These are phyloP conservation scores for Anser cygnoides DNA, from an alignment of 2,113 vertebrate genomes.

Conservation along the genomic window DNA sequence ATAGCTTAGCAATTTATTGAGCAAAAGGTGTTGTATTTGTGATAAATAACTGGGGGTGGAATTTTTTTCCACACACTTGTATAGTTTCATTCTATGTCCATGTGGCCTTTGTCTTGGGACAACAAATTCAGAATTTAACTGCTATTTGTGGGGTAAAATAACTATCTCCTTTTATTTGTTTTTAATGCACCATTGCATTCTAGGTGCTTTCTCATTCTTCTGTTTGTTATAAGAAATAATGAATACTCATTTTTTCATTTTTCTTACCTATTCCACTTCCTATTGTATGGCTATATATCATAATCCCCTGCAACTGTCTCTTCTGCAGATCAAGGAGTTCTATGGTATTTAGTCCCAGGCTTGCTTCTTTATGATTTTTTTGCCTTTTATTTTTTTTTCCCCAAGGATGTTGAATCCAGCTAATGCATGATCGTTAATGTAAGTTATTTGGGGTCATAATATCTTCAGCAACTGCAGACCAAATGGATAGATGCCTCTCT, in stretches of 20 bases:
- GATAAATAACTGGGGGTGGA: background rate
- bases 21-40: background rate
- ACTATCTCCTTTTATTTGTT: background rate
- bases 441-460: fast-evolving
- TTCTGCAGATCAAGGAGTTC: background rate
- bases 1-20: background rate
- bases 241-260: background rate
- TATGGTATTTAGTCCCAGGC: background rate
- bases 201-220: background rate
- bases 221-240: background rate
- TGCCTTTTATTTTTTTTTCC: background rate
- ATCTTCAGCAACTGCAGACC: background rate
- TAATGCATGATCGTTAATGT: background rate
- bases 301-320: background rate
- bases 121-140: background rate
- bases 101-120: background rate
- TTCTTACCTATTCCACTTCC: background rate
- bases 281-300: background rate
- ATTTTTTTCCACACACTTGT: background rate
- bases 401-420: background rate
- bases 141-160: background rate
- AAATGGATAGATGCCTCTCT: background rate
- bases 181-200: background rate
- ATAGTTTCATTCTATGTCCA: background rate
- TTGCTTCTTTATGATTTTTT: background rate